phyloP scores from a whole-genome alignment of 2,888 invertebrate genomes.

The Zele albiditarsus region DNA sequence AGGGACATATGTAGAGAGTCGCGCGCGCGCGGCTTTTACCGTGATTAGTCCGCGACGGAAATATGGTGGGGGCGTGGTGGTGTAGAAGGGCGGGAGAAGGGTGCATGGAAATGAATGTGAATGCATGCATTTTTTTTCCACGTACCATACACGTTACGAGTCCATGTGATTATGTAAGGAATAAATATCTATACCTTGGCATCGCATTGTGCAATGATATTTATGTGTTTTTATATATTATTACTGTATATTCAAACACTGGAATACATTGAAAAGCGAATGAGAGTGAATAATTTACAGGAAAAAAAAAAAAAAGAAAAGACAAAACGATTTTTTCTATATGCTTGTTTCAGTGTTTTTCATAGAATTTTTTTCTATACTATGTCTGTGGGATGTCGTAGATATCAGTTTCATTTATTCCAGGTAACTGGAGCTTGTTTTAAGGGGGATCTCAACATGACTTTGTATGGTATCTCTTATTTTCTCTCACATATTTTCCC shows the following conservation, averaged over 20 bases:
- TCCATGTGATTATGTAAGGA: conserved; percentile 26
- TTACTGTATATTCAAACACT: background rate
- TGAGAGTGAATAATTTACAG: background rate
- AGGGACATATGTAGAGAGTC: conserved; percentile 34
- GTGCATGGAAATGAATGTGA: conserved; percentile 50
- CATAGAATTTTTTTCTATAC: conserved; percentile 1
- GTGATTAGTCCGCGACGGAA: conserved; percentile 66
- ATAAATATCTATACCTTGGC: conserved; percentile 5
- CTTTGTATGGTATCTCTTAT: conserved; percentile 10
- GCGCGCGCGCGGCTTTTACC: conserved; percentile 62
- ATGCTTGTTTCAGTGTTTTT: background rate
- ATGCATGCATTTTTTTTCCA: conserved; percentile 46
- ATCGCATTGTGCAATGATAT: conserved; percentile 14
- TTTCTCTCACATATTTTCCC: conserved; percentile 2
- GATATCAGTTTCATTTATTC: conserved; percentile 3
- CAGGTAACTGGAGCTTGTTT: conserved; percentile 4
- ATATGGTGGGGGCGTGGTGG: conserved; percentile 36
- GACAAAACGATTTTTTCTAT: background rate
- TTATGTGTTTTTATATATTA: background rate
- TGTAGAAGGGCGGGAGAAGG: conserved; percentile 44
- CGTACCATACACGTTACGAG: conserved; percentile 26
- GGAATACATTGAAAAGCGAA: background rate
- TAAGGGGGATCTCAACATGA: conserved; percentile 4
- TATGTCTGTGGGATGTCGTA: conserved; percentile 7
- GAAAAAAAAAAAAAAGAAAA: background rate